Percentiles rank a stretch among this genome's conserved stretches.
Evolutionary conservation across 2,888 invertebrate genomes (phyloP).

Genomic region (Torymus texanus): DNA sequence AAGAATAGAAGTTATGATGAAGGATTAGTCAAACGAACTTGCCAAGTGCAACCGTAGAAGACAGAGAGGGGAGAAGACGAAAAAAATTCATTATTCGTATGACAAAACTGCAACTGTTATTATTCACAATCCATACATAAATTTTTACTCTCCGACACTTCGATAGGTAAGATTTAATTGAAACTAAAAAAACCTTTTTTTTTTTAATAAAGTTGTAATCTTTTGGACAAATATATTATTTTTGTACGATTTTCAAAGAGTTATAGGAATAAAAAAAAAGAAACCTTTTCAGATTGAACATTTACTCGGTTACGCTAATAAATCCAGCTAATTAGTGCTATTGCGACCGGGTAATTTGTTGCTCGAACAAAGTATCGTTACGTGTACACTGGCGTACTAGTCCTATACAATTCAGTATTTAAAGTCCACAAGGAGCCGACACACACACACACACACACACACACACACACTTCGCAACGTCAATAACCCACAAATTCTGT

Average conservation of each 20-base stretch:
- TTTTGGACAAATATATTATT: too few species aligned
- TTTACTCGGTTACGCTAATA: slow-evolving; percentile 25
- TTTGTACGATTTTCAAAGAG: too few species aligned
- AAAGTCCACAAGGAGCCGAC: neutral
- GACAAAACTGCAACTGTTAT: neutral
- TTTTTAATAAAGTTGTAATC: too few species aligned
- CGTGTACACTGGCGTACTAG: neutral
- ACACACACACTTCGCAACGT: too few species aligned
- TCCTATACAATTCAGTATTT: neutral
- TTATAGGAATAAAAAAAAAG: too few species aligned
- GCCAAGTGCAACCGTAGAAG: neutral
- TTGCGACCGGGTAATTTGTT: slow-evolving; percentile 22
- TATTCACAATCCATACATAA: neutral
- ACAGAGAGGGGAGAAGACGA: too few species aligned
- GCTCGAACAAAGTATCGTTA: slow-evolving; percentile 11
- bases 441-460: too few species aligned
- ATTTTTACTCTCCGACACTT: neutral
- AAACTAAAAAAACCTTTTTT: too few species aligned
- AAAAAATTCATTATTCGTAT: neutral
- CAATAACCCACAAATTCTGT: too few species aligned
- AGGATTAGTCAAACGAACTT: slow-evolving; percentile 23
- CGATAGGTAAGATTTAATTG: too few species aligned
- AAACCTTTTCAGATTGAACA: neutral
- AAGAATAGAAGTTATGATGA: slow-evolving; percentile 37
- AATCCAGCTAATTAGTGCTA: slow-evolving; percentile 26